These are phyloP conservation scores for Chaetura pelagica DNA, from an alignment of 2,113 vertebrate genomes.

Conservation along the genomic window DNA sequence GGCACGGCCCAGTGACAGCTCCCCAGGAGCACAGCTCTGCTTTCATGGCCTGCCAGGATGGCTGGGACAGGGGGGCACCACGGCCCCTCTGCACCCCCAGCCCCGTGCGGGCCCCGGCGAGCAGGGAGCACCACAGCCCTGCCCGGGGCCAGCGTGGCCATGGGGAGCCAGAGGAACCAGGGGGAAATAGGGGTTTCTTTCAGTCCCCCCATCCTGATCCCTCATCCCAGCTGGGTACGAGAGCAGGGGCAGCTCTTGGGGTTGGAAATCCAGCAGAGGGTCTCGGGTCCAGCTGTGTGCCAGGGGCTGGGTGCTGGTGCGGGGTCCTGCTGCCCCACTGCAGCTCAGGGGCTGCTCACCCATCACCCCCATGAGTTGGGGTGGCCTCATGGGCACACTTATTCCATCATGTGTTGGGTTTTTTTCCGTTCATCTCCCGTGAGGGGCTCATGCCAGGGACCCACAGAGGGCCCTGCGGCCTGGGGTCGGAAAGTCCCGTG, in stretches of 20 bases:
- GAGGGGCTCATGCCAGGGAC: not conserved
- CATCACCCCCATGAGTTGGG: fast-evolving
- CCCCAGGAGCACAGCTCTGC: not conserved
- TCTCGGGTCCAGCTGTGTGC: fast-evolving
- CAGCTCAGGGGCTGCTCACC: fast-evolving
- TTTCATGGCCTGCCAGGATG: not conserved
- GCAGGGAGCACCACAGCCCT: fast-evolving
- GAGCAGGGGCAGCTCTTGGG: not conserved
- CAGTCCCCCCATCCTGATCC: not conserved
- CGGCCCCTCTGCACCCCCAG: not conserved
- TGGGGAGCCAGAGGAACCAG: too few relatives aligned
- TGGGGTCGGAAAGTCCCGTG: not conserved
- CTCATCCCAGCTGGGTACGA: fast-evolving
- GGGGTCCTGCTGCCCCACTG: too few relatives aligned
- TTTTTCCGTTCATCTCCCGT: not conserved
- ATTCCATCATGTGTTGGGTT: fast-evolving
- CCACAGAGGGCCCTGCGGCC: not conserved
- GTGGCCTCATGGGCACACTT: fast-evolving
- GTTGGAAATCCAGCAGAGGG: fast-evolving
- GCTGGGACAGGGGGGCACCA: not conserved
- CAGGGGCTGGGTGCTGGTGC: not conserved
- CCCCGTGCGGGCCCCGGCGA: not conserved
- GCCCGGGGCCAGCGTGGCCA: too few relatives aligned
- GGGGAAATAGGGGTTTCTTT: fast-evolving
- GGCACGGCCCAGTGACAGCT: not conserved